Percentiles rank a stretch among this genome's conserved stretches.
Evolutionary conservation across 2,113 vertebrate species (phyloP).

Genomic region (Eudyptes chrysolophus): DNA sequence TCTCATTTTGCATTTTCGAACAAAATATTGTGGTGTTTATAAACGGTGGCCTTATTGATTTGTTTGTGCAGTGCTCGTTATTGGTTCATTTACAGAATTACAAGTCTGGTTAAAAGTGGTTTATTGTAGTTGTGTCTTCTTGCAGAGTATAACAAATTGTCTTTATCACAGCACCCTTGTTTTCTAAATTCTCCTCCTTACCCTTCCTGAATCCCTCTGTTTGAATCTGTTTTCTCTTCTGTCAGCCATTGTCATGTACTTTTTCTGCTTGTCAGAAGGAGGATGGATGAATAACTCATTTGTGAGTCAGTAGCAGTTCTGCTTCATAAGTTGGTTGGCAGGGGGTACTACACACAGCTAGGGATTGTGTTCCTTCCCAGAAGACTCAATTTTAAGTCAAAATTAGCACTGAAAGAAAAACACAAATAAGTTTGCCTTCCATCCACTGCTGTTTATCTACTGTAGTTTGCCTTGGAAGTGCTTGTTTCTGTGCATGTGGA

Average conservation of each 20-base stretch:
- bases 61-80: neutral
- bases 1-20: neutral
- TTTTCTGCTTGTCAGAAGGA: constrained; percentile 24
- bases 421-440: neutral
- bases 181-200: neutral
- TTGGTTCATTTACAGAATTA: neutral
- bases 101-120: neutral
- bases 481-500: neutral
- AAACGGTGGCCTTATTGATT: neutral
- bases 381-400: constrained; percentile 20
- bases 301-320: constrained; percentile 41
- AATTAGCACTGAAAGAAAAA: constrained; percentile 9
- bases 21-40: neutral
- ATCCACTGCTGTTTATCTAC: neutral
- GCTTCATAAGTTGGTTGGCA: constrained; percentile 27
- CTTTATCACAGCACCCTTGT: neutral
- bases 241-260: neutral
- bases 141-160: neutral
- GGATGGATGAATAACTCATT: constrained; percentile 12
- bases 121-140: neutral
- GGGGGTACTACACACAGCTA: neutral
- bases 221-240: neutral
- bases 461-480: neutral
- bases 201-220: neutral
- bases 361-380: neutral